These are phyloP conservation scores for Chiloscyllium punctatum DNA, from an alignment of 2,797 vertebrate species.

Conservation along the genomic window DNA sequence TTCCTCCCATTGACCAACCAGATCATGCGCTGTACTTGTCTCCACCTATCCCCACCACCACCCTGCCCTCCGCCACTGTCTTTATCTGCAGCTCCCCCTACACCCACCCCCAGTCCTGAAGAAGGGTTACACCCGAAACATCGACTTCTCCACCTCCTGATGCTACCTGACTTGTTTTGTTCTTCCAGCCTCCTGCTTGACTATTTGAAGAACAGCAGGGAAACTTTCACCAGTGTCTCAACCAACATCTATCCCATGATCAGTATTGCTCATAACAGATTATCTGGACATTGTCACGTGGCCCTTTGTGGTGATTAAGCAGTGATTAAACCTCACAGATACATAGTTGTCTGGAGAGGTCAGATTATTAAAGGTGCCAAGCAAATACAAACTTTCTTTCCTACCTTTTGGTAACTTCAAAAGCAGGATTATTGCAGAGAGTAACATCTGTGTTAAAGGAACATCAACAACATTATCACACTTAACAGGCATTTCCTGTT, in stretches of 20 bases:
- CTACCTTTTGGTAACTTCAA: neutral
- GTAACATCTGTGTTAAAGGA: neutral
- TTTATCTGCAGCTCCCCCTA: no score
- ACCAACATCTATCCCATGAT: neutral
- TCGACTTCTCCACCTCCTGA: no score
- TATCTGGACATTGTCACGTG: neutral
- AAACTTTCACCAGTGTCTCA: neutral
- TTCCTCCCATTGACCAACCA: no score
- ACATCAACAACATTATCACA: no score
- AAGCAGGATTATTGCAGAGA: neutral
- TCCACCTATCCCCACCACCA: no score
- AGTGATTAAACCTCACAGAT: neutral
- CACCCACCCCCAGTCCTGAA: no score
- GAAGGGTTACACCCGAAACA: no score
- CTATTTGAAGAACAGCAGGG: no score
- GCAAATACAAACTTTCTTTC: neutral
- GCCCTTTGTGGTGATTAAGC: neutral
- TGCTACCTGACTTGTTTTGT: no score
- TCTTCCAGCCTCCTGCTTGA: no score
- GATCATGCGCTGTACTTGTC: no score
- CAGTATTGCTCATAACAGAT: neutral
- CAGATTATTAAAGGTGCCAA: neutral
- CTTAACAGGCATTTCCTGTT: neutral
- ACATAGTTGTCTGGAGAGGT: neutral
- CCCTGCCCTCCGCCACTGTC: no score